Evolutionary conservation across 92 coral and sea anemone species (phyloP), one percentile per base, ranked within the genome.

Genomic region (Paramuricea clavata): DNA sequence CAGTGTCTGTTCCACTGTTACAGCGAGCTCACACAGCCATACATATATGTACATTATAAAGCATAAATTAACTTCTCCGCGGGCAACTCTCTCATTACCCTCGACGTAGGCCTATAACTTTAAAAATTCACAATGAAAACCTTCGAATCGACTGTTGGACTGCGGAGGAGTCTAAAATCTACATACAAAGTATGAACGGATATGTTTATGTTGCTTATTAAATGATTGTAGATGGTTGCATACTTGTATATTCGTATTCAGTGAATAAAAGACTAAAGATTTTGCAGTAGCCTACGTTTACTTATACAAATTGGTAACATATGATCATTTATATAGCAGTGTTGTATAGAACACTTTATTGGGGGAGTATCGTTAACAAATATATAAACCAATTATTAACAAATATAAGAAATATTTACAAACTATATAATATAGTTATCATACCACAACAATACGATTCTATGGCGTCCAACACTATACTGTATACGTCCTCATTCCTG

Each of bases 391-490:
- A 54, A 21, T 21, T 6, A 54, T 5, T 19, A 54, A 54, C 62
- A 54, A 54, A 54, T 54, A 54, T 54, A 54, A 54, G 11, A 13
- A 28, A 65, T 65, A 65, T 33, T 28, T 65, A 65, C 72, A 39
- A 65, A 65, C 13, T 65, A 28, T 2, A 65, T n/a, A n/a, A n/a
- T n/a, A 31, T 17, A 54, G 62, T n/a, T 54, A 54, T 54, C 62
- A 54, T 31, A 28, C 22, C 15, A 60, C 68, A 60, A 65, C 35
- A 28, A 65, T 10, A n/a, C 11, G 19, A 27, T 4, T 11, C n/a
- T 25, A 65, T 2, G 9, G 17, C 11, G 39, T 11, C 39, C 31
- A 47, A 25, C 68, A 1, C 68, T n/a, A 60, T 60, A 21, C 31
- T 22, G 0, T 60, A 21, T 22, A 65, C 9, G 72, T 65, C 72